phyloP scores from a whole-genome alignment of 2,888 invertebrate species.

The Eueremaeus valkanovi region DNA sequence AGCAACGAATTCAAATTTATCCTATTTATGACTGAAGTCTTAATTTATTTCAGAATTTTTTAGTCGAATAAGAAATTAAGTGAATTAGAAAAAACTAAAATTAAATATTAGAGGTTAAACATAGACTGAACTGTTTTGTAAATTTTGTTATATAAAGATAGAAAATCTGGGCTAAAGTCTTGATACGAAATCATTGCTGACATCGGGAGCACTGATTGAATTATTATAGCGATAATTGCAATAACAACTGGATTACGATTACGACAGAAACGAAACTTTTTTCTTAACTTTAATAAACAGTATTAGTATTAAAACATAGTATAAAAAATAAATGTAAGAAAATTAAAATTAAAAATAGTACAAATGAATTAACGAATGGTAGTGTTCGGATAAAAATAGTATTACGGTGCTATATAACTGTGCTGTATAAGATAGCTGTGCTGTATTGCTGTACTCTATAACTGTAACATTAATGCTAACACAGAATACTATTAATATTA shows the following conservation, averaged over 20 bases:
- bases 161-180: slow-evolving; percentile 24
- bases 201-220: slow-evolving; percentile 29
- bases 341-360: too few relatives aligned
- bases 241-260: slow-evolving; percentile 9
- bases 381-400: too few relatives aligned
- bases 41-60: background rate
- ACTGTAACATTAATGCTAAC: too few relatives aligned
- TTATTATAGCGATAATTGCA: slow-evolving; percentile 5
- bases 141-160: slow-evolving; percentile 16
- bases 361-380: too few relatives aligned
- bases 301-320: too few relatives aligned
- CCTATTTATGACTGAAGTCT: too few relatives aligned
- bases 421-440: too few relatives aligned
- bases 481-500: too few relatives aligned
- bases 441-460: too few relatives aligned
- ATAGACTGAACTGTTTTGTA: background rate
- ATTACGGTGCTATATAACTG: too few relatives aligned
- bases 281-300: background rate
- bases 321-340: too few relatives aligned
- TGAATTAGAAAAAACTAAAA: background rate
- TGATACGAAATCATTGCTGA: background rate
- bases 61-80: background rate
- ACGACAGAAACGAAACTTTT: background rate
- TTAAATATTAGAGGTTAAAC: background rate
- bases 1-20: too few relatives aligned